A percentile compares a stretch with the other conserved stretches of the same genome.
phyloP scores from a whole-genome alignment of 2,113 vertebrate genomes.

The Glaucidium brasilianum region DNA sequence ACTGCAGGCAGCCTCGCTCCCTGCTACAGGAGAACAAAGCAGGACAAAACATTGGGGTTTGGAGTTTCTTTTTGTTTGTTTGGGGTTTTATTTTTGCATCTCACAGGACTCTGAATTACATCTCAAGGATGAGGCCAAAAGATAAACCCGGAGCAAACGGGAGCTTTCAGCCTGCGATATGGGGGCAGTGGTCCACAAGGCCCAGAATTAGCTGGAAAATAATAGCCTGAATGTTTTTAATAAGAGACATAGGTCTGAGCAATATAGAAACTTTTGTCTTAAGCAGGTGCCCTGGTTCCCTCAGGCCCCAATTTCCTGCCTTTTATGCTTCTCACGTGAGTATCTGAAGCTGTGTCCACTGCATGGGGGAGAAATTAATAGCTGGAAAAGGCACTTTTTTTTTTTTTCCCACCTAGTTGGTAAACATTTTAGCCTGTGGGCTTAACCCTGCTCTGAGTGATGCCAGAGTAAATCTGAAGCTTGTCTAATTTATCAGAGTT shows the following conservation, averaged over 20 bases:
- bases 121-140: background rate
- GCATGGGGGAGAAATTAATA: background rate
- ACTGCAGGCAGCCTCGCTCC: accelerated
- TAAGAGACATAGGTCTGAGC: background rate
- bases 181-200: background rate
- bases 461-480: background rate
- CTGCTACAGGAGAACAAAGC: background rate
- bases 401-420: background rate
- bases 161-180: background rate
- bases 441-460: background rate
- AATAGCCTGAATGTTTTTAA: background rate
- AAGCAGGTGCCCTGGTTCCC: background rate
- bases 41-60: background rate
- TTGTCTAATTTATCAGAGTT: background rate
- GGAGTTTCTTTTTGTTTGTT: too few relatives aligned
- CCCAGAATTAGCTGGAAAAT: background rate
- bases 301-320: background rate
- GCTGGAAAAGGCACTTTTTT: background rate
- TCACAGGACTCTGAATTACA: background rate
- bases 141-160: background rate
- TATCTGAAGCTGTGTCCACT: background rate
- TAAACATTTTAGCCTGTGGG: background rate
- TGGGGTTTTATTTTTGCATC: background rate
- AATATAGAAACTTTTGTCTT: background rate
- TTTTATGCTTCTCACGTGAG: accelerated